A percentile compares a stretch with the other conserved stretches of the same genome.
Evolutionary conservation across 2,797 vertebrate genomes (phyloP).

Genomic region (Dryobates pubescens): DNA sequence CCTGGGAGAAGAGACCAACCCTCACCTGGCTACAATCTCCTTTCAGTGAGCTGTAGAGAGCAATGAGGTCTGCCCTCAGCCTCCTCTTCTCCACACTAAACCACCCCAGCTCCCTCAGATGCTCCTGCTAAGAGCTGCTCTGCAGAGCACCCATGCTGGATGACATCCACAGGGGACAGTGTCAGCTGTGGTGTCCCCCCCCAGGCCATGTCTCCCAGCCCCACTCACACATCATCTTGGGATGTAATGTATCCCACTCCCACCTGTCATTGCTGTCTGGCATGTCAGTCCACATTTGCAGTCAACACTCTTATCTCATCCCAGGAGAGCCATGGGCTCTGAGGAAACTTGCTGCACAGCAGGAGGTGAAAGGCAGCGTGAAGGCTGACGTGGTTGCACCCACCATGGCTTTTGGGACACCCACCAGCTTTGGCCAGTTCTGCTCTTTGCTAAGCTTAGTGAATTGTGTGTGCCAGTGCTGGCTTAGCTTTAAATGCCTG

Average conservation of each 20-base stretch:
- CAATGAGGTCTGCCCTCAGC: too few species aligned
- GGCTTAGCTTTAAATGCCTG: background rate
- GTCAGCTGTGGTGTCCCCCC: too few species aligned
- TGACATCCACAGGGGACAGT: too few species aligned
- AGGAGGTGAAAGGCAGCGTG: background rate
- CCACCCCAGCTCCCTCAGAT: too few species aligned
- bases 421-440: background rate
- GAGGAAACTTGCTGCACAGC: background rate
- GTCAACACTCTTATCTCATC: background rate
- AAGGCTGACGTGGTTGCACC: background rate
- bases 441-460: background rate
- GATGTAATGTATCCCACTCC: background rate
- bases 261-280: background rate
- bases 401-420: background rate
- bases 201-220: too few species aligned
- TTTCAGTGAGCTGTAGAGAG: too few species aligned
- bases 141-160: too few species aligned
- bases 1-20: too few species aligned
- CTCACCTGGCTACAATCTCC: too few species aligned
- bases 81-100: too few species aligned
- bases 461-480: background rate
- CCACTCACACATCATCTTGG: background rate
- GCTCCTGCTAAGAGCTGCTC: too few species aligned
- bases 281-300: background rate
- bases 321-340: background rate